These are phyloP conservation scores for Nomada goodeniana DNA, from an alignment of 2,888 invertebrate genomes.

Conservation along the genomic window DNA sequence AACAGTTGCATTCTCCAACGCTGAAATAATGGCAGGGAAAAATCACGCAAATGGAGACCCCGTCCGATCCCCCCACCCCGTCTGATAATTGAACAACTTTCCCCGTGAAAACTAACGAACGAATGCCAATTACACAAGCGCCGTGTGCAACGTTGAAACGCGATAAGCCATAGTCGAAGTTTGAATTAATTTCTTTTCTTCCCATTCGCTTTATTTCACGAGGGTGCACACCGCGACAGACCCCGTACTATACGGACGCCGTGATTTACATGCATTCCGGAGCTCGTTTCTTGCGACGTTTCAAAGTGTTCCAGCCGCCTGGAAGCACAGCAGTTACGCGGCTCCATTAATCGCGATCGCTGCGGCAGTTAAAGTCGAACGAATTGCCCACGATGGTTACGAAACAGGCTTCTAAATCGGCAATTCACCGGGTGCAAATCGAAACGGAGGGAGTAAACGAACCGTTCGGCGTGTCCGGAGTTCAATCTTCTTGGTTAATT, in stretches of 20 bases:
- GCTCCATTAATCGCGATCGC: slow-evolving; percentile 23
- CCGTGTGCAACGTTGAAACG: not conserved
- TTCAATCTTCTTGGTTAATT: not conserved
- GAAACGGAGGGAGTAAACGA: not conserved
- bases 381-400: slow-evolving; percentile 25
- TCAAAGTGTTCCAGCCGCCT: slow-evolving; percentile 10
- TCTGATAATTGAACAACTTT: no score
- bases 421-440: slow-evolving; percentile 6
- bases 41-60: no score
- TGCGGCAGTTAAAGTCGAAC: slow-evolving; percentile 29
- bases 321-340: slow-evolving; percentile 10
- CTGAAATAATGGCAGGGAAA: not conserved
- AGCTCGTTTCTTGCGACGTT: slow-evolving; percentile 13
- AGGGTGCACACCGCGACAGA: not conserved
- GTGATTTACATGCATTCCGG: slow-evolving; percentile 16
- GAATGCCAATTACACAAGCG: not conserved
- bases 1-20: no score
- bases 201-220: not conserved
- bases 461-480: not conserved
- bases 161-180: not conserved
- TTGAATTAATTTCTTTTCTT: slow-evolving; percentile 3
- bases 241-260: not conserved
- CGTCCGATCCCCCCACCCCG: no score
- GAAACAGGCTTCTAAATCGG: slow-evolving; percentile 7
- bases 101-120: no score